These are phyloP conservation scores for Apodemia hepburni DNA, from an alignment of 2,888 invertebrate species.

Conservation along the genomic window DNA sequence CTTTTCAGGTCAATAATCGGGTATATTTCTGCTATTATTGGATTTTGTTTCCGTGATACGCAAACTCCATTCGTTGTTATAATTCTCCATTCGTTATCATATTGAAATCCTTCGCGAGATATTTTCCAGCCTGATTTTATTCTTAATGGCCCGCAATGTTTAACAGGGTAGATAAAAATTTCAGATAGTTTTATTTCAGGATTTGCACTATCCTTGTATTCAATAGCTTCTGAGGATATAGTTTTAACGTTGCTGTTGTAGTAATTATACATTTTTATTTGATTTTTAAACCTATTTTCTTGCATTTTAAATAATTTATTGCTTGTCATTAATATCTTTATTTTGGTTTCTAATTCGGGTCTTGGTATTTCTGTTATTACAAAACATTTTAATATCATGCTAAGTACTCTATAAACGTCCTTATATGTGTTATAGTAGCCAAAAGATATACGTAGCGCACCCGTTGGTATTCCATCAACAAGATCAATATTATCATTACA, in stretches of 20 bases:
- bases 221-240: background rate
- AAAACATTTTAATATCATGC: constrained; percentile 13
- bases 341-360: background rate
- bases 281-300: background rate
- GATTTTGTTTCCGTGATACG: constrained; percentile 4
- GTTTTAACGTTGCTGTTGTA: background rate
- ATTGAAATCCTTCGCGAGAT: constrained; percentile 16
- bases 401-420: constrained; percentile 7
- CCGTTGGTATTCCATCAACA: constrained; percentile 18
- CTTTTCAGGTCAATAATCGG: constrained; percentile 15
- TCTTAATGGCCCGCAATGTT: constrained; percentile 18
- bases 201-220: background rate
- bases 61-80: background rate
- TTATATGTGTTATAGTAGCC: constrained; percentile 18
- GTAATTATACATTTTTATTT: background rate
- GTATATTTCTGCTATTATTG: background rate
- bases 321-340: background rate
- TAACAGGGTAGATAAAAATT: constrained; percentile 18
- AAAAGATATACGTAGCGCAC: constrained; percentile 18
- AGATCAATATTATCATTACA: constrained; percentile 18
- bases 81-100: constrained; percentile 16
- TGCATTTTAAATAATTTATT: background rate
- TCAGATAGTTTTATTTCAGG: background rate
- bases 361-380: background rate
- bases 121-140: constrained; percentile 17